These are phyloP conservation scores for Phragmatobia fuliginosa DNA, from an alignment of 2,888 invertebrate genomes.

Conservation along the genomic window DNA sequence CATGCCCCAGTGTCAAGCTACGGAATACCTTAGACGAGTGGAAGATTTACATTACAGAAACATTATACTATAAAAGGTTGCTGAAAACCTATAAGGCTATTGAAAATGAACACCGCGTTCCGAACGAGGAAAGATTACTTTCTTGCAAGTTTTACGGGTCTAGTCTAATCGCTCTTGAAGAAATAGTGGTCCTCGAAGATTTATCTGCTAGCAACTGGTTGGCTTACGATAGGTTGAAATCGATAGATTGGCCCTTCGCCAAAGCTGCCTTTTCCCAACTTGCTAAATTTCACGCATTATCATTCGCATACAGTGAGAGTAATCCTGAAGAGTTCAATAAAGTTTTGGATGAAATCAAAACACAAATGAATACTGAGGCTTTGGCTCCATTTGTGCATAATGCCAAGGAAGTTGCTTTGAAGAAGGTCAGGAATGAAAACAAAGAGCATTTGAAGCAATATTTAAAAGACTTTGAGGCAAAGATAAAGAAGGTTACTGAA, in stretches of 20 bases:
- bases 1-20: slow-evolving; percentile 12
- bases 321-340: slow-evolving; percentile 52
- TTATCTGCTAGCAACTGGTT: background rate
- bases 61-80: slow-evolving; percentile 27
- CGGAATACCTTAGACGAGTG: slow-evolving; percentile 12
- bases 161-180: slow-evolving; percentile 21
- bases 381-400: background rate
- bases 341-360: slow-evolving; percentile 3
- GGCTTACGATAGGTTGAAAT: slow-evolving; percentile 27
- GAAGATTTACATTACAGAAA: slow-evolving; percentile 28
- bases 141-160: slow-evolving; percentile 39
- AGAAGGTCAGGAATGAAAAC: slow-evolving; percentile 36
- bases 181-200: slow-evolving; percentile 24
- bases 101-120: slow-evolving; percentile 29
- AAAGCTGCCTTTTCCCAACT: slow-evolving; percentile 31
- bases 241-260: slow-evolving; percentile 54
- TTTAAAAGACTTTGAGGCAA: slow-evolving; percentile 25
- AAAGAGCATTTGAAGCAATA: slow-evolving; percentile 48
- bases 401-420: slow-evolving; percentile 1
- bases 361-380: slow-evolving; percentile 9
- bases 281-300: slow-evolving; percentile 57
- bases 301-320: slow-evolving; percentile 57
- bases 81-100: slow-evolving; percentile 20
- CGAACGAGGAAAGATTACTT: slow-evolving; percentile 25
- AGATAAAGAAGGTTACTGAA: background rate